phyloP scores from a whole-genome alignment of 1,140 invertebrate species.

The Proctacanthus coquilletti region DNA sequence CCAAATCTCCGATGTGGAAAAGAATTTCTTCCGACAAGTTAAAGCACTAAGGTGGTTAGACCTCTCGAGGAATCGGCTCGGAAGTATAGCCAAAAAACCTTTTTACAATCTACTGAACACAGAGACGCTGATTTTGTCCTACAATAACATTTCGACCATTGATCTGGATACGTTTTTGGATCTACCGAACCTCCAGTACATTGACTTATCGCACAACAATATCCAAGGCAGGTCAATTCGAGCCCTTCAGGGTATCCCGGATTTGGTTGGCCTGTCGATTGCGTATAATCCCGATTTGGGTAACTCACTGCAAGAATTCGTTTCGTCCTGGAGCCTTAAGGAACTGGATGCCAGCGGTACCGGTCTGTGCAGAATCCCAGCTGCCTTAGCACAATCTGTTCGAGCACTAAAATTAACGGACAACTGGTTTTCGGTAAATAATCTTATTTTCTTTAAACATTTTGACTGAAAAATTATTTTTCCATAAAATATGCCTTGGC shows the following conservation, averaged over 20 bases:
- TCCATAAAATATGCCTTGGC: background rate
- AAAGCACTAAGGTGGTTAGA: constrained; percentile 38
- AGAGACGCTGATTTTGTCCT: constrained; percentile 35
- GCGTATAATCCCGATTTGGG: constrained; percentile 51
- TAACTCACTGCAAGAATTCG: constrained; percentile 25
- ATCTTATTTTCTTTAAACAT: background rate
- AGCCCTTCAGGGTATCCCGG: constrained; percentile 54
- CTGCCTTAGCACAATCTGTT: constrained; percentile 69
- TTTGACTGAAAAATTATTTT: background rate
- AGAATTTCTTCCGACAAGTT: constrained; percentile 17
- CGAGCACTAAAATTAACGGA: constrained; percentile 58
- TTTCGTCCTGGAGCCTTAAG: constrained; percentile 33
- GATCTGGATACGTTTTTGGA: constrained; percentile 39
- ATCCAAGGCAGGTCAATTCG: constrained; percentile 51
- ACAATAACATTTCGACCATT: constrained; percentile 37
- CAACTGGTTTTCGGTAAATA: constrained; percentile 38
- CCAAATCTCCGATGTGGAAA: constrained; percentile 26
- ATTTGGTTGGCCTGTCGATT: constrained; percentile 58
- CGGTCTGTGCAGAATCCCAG: constrained; percentile 61
- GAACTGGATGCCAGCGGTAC: constrained; percentile 50
- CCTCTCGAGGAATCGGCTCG: constrained; percentile 36
- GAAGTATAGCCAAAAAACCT: constrained; percentile 25
- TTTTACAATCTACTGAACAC: constrained; percentile 26
- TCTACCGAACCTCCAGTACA: constrained; percentile 52
- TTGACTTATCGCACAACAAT: constrained; percentile 67